These are phyloP conservation scores for Xylocopa sonorina DNA, from an alignment of 1,140 invertebrate genomes.

Conservation along the genomic window DNA sequence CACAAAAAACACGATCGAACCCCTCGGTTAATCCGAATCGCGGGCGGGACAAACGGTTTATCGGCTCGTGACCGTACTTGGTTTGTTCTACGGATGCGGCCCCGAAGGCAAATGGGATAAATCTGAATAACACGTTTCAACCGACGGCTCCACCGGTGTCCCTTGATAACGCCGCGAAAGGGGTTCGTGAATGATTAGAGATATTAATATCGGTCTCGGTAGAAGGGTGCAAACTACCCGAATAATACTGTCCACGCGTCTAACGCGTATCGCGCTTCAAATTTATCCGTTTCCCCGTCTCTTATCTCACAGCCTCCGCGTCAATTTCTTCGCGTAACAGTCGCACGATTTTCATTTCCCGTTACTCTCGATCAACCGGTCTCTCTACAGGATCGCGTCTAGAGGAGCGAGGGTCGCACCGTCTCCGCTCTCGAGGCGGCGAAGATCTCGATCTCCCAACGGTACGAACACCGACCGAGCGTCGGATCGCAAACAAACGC, in stretches of 20 bases:
- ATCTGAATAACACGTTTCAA: constrained; percentile 80
- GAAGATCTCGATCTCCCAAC: constrained; percentile 60
- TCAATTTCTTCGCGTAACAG: constrained; percentile 4
- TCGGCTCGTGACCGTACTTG: constrained; percentile 69
- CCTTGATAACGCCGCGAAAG: constrained; percentile 80
- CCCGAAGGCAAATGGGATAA: constrained; percentile 75
- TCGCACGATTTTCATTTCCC: constrained; percentile 37
- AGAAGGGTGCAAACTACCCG: constrained; percentile 72
- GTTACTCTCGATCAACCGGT: constrained; percentile 9
- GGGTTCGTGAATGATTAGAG: constrained; percentile 81
- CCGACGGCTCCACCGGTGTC: constrained; percentile 70
- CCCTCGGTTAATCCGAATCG: constrained; percentile 69
- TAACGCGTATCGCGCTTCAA: no score
- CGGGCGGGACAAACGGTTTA: constrained; percentile 71
- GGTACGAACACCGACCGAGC: constrained; percentile 47
- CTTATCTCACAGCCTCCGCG: no score
- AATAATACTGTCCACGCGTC: no score
- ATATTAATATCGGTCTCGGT: constrained; percentile 78
- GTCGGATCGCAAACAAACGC: constrained; percentile 71
- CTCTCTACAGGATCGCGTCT: constrained; percentile 23
- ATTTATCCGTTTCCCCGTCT: no score
- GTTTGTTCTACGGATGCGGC: constrained; percentile 73
- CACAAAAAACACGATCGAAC: constrained; percentile 49
- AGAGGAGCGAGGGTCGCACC: constrained; percentile 32
- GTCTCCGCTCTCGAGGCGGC: constrained; percentile 23